Evolutionary conservation across 2,888 invertebrate species (phyloP), one percentile per base, ranked within the genome.

Genomic region (Liodrosophila aerea): DNA sequence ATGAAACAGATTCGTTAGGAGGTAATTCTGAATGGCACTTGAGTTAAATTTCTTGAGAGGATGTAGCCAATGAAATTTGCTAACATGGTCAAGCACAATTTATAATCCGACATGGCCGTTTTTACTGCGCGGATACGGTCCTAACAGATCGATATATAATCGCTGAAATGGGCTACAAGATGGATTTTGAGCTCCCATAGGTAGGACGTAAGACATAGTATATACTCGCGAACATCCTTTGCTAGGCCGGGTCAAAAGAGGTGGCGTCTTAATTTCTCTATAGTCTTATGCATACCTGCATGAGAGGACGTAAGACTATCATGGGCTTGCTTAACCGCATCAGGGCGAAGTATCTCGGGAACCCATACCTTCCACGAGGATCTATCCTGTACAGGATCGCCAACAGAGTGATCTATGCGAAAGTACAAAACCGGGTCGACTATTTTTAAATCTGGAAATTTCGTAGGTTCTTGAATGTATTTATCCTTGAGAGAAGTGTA

Each of bases 211-310:
- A 44, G 41, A 13, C 60, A 45, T 7, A 27, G n/a, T n/a, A 12
- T 34, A 36, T 36, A 36, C 13, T 36, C 36, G 11, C 36, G 39
- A 1, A 44, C 33, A 33, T 50, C 50, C 12, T 43, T 50, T 3
- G 43, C 50, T 5, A 61, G 33, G 1, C 45, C 63, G n/a, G 60
- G 50, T 49, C 53, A 64, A 16, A 53, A 54, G 5, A 60, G 15
- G 31, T 50, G 16, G 12, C 46, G 7, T n/a, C 52, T 31, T 1
- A 52, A 4, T 29, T 31, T 43, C 5, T 47, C 39, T 4, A 58
- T 43, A 1, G 53, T 47, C 30, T 63, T 63, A 7, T 51, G 47
- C 49, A 49, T 49, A 2, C 52, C 58, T 2, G 13, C 33, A 4
- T 61, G 56, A n/a, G 56, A 33, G 1, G 45, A 49, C 1, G 18